Percentiles rank a stretch among this genome's conserved stretches.
Conservation (phyloP, 1,140 invertebrate genomes). For the Euura lappo region DNA sequence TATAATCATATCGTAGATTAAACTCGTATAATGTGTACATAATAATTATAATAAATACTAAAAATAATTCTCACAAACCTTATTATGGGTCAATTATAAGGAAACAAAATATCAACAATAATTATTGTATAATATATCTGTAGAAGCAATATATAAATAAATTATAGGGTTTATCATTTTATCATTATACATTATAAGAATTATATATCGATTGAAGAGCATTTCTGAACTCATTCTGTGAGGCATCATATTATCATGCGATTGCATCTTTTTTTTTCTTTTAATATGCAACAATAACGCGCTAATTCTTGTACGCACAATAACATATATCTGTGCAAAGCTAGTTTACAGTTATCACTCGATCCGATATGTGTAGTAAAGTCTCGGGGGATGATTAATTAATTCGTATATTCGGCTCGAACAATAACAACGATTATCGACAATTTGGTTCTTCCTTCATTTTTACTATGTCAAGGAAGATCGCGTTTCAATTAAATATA, state of each 20-base stretch:
- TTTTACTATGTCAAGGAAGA: too few species aligned
- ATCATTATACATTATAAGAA: background rate
- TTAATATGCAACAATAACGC: background rate
- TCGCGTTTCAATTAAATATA: too few species aligned
- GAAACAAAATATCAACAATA: background rate
- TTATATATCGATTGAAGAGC: background rate
- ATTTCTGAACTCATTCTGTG: too few species aligned
- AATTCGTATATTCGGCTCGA: background rate
- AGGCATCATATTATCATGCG: too few species aligned
- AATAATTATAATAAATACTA: constrained; percentile 1
- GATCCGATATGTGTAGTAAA: background rate
- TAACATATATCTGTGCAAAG: background rate
- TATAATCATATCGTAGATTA: background rate
- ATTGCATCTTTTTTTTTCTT: background rate
- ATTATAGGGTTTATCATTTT: background rate
- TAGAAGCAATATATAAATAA: background rate
- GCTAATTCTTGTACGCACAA: background rate
- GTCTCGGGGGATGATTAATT: background rate
- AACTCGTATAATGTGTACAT: background rate
- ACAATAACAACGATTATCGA: background rate
- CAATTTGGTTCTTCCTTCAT: too few species aligned
- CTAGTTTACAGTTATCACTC: constrained; percentile 2
- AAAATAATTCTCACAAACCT: background rate
- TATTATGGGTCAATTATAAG: background rate
- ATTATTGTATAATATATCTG: background rate